These are phyloP conservation scores for Ardeotis arabs DNA, from an alignment of 2,113 vertebrate genomes.

Conservation along the genomic window DNA sequence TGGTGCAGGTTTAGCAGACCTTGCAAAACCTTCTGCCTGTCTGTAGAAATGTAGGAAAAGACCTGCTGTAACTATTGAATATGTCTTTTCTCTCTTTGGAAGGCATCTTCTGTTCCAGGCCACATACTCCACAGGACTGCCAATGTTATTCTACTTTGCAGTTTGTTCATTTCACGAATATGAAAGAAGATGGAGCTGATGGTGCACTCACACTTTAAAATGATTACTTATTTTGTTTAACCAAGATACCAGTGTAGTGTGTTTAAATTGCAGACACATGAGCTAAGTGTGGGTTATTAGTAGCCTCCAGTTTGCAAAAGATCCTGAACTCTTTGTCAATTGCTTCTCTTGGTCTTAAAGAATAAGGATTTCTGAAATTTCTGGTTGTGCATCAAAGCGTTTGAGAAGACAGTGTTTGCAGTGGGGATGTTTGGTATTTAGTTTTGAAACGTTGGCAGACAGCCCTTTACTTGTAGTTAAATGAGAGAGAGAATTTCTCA, in stretches of 20 bases:
- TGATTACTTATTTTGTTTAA: neutral
- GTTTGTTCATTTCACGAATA: neutral
- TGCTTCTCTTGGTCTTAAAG: neutral
- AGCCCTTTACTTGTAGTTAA: conserved; percentile 25
- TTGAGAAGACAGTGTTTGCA: neutral
- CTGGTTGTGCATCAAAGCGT: neutral
- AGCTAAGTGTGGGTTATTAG: neutral
- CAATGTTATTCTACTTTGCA: neutral
- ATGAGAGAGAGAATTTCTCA: neutral
- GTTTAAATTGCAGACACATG: neutral
- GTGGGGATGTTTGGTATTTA: neutral
- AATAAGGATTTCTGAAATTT: neutral
- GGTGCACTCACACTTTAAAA: neutral
- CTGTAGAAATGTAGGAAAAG: neutral
- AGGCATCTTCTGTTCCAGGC: neutral
- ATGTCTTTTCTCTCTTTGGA: neutral
- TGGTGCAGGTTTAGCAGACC: neutral
- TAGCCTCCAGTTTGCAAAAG: neutral
- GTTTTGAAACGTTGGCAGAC: neutral
- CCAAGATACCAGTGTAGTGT: neutral
- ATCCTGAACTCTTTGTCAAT: neutral
- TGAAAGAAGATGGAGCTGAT: neutral
- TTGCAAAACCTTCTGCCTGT: neutral
- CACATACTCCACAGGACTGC: too few relatives aligned
- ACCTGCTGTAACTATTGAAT: neutral